Conservation (phyloP, 2,888 invertebrate genomes). For the Rhabditoides inermis region DNA sequence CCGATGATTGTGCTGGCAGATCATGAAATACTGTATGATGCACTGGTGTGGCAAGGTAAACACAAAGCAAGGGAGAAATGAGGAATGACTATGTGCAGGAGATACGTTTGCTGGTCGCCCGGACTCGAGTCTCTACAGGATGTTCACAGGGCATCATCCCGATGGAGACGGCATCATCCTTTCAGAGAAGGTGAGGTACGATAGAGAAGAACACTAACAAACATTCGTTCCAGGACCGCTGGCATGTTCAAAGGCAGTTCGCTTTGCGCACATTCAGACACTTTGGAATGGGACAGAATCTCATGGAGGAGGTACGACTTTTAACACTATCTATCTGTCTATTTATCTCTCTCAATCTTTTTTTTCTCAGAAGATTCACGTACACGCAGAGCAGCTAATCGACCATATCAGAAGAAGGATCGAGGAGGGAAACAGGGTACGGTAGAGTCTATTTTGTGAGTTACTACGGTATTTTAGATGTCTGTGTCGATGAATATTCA, state of each 20-base stretch:
- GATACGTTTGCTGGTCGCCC: constrained; percentile 21
- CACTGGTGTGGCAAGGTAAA: constrained; percentile 1
- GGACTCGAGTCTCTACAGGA: constrained; percentile 24
- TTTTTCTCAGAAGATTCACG: constrained; percentile 9
- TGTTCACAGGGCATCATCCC: constrained; percentile 22
- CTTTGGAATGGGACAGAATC: constrained; percentile 30
- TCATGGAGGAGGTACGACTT: too few species aligned
- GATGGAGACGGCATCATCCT: constrained; percentile 36
- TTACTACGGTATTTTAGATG: not conserved
- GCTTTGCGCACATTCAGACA: constrained; percentile 24
- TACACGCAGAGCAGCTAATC: constrained; percentile 17
- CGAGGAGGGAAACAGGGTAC: constrained; percentile 1
- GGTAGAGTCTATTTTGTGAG: not conserved
- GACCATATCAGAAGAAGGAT: constrained; percentile 10
- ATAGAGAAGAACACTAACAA: not conserved
- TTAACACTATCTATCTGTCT: not conserved
- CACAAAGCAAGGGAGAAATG: not conserved
- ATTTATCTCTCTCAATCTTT: not conserved
- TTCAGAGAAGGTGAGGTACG: constrained; percentile 10
- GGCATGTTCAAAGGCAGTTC: constrained; percentile 28
- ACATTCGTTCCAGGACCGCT: constrained; percentile 3
- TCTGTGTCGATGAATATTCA: constrained; percentile 21
- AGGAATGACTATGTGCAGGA: not conserved
- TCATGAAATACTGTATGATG: not conserved
- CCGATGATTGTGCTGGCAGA: constrained; percentile 3